Evolutionary conservation across 2,113 vertebrate species (phyloP), one percentile per base, ranked within the genome.

Genomic region (Alligator sinensis): DNA sequence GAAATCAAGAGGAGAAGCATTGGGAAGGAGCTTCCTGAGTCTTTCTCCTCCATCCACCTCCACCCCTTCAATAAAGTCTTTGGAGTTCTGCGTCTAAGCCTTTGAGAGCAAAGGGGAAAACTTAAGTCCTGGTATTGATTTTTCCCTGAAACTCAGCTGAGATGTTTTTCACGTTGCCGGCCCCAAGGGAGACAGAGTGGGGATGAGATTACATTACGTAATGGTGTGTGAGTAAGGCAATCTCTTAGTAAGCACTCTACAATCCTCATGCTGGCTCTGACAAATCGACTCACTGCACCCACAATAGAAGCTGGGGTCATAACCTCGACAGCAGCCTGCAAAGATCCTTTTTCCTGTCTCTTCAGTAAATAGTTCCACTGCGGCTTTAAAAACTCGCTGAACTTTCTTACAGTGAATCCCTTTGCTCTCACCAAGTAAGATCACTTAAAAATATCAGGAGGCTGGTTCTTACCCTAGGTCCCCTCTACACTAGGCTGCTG

Each of bases 271-370:
- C 27, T 21, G 28, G 18, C 4, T 2, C 70, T 62, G 64, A 68
- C 34, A 21, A 7, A 21, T 24, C 2, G 4, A 77, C 12, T 13
- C 1, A 3, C 25, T 0, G 0, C 80, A 25, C 28, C 80, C 27
- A 4, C 54, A n/a, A 9, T 12, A 77, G 74, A 55, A 57, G 47
- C 83, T 24, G 59, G 34, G 34, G 30, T 62, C 27, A 22, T 6
- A 24, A 55, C 72, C 59, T 85, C 0, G 0, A 54, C n/a, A 54
- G 16, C 59, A 75, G n/a, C 21, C 55, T 21, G 6, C 54, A 3
- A 7, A 79, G 34, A 14, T 11, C 34, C 62, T 87, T 85, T 54
- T 34, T 63, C 57, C 30, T 14, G 15, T 24, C 27, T 74, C 25
- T 34, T 59, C 61, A 24, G 22, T 82, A 78, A 85, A n/a, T 11